Evolutionary conservation across 2,888 invertebrate genomes (phyloP), one percentile per base, ranked within the genome.

Genomic region (Sarcophaga variegata): DNA sequence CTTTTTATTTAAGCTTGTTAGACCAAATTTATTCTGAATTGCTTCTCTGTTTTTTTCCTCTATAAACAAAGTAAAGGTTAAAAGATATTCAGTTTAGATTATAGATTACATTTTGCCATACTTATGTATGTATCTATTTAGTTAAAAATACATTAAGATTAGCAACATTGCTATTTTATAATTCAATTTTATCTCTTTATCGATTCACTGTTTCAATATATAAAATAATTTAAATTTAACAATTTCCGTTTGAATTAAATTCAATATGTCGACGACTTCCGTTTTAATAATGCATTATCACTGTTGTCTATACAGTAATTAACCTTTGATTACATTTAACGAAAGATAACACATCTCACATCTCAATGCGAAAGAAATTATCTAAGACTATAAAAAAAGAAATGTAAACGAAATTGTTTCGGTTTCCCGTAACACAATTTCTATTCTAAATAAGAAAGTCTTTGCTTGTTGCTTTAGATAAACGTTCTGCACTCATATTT

Each of bases 321-420:
- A 76, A 70, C 54, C 66, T 76, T 54, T 54, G 72, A 80, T 64
- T 47, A 70, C 14, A 86, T 69, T 62, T 78, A 76, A 72, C 76
- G 63, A 72, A 67, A 76, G 86, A 82, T 77, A 86, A 83, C 20
- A 69, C 62, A 76, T 83, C 76, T 86, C 81, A 83, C 62, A 76
- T 83, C 76, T 86, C 81, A 83, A 78, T 80, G 83, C 60, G 8
- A 83, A 81, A 77, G 81, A 81, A 86, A 86, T 83, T 86, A 83
- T 86, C 77, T 83, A 81, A 81, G 17, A 83, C 59, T 49, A 37
- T 54, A 17, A 54, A 54, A 54, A 54, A 49, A 49, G 11, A 49
- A 54, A 12, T 54, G 5, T 14, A 54, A 54, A 54, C 45, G 54
- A 81, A 74, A 74, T 74, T 85, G 66, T 72, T 72, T 81, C 54